phyloP scores from a whole-genome alignment of 2,888 invertebrate genomes.

The Nomada flava region DNA sequence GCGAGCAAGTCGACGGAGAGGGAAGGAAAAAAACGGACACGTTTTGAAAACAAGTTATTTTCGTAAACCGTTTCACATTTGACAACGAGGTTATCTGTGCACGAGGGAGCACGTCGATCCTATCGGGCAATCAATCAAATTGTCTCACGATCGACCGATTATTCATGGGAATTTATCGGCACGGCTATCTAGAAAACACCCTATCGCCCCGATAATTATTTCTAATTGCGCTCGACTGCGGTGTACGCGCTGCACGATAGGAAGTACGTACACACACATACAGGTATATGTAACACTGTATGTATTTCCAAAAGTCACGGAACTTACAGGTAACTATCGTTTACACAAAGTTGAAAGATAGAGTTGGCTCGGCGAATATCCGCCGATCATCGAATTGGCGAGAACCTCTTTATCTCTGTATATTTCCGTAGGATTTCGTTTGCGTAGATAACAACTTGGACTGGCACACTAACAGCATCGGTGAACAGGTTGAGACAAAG shows the following conservation, averaged over 20 bases:
- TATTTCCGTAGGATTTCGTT: neutral
- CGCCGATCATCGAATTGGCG: neutral
- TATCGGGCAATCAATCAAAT: conserved; percentile 21
- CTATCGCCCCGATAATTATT: neutral
- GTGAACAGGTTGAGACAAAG: conserved; percentile 58
- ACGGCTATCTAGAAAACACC: conserved; percentile 7
- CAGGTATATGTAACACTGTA: too few species aligned
- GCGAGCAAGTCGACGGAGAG: neutral
- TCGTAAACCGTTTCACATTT: neutral
- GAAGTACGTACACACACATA: too few species aligned
- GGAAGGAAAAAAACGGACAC: neutral
- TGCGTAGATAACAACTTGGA: neutral
- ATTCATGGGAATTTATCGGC: conserved; percentile 7
- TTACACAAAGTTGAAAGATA: too few species aligned
- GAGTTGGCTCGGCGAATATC: too few species aligned
- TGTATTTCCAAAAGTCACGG: too few species aligned
- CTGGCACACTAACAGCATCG: conserved; percentile 14
- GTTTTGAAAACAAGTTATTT: neutral
- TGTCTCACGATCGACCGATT: conserved; percentile 11
- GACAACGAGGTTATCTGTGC: neutral
- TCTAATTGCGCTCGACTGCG: neutral
- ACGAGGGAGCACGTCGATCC: neutral
- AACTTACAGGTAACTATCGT: too few species aligned
- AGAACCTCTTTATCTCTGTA: neutral
- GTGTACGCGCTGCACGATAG: too few species aligned